Evolutionary conservation across 2,888 invertebrate genomes (phyloP), one percentile per base, ranked within the genome.

Genomic region (Emmelina monodactyla): DNA sequence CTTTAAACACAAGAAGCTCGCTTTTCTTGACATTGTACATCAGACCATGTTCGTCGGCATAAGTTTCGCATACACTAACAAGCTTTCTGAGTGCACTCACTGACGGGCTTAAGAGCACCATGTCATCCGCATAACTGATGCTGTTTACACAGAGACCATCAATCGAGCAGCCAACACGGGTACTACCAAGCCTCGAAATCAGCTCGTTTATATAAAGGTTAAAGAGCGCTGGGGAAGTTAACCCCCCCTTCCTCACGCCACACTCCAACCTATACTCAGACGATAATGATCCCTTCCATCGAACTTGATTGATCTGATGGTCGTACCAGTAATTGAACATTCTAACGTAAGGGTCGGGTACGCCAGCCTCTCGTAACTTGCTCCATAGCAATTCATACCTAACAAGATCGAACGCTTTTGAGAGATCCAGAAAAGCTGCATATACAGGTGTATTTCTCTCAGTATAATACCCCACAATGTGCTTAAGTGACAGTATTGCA

Each of bases 241-340:
- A 13, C 2, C 39, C 37, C 16, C 37, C 40, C 37, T 40, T 34
- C 28, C 40, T 37, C 16, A 40, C 40, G 2, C 40, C 37, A n/a
- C 28, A 28, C n/a, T 28, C 28, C 28, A 28, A n/a, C 3, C 7
- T n/a, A 28, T 28, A 28, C 4, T 5, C 10, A 6, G 5, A 5
- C 5, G 28, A 28, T 5, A 28, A 28, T 11, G 5, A 4, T 9
- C n/a, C 11, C 5, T 4, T 4, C 28, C 28, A 28, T 28, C 11
- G 5, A 4, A 28, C 28, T 11, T 28, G 28, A 28, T 38, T 38
- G 5, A 6, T 3, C 22, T 38, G 34, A 16, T 34, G 16, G 3
- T 22, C 11, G 10, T 38, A 38, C 38, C 38, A 38, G 11, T 28
- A 28, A 5, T 11, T 6, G 11, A 28, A 11, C 3, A 28, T 11